Conservation (phyloP, 2,113 vertebrate species). For the Sprattus sprattus region DNA sequence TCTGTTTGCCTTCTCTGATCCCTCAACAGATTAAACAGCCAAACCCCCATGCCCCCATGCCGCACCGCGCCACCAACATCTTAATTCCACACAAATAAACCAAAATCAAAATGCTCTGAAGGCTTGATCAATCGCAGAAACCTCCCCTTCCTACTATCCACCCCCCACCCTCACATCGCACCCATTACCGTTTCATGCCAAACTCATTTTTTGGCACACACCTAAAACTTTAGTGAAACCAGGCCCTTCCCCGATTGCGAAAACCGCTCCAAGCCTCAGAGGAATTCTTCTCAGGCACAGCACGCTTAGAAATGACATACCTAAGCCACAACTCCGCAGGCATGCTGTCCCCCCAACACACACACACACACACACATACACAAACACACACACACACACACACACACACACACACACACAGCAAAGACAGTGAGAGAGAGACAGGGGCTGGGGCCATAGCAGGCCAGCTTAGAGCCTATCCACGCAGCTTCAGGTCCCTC, state of each 20-base stretch:
- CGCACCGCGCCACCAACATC: not conserved
- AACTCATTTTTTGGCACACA: not conserved
- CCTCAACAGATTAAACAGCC: not conserved
- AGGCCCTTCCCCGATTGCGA: not conserved
- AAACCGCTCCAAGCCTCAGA: not conserved
- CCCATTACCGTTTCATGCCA: not conserved
- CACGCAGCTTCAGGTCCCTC: not conserved
- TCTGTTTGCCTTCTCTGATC: not conserved
- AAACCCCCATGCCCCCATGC: not conserved
- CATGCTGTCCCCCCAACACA: not conserved
- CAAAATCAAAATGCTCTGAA: not conserved
- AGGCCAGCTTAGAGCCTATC: not conserved
- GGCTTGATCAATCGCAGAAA: not conserved
- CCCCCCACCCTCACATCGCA: not conserved
- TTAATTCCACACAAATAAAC: not conserved
- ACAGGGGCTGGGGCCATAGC: not conserved
- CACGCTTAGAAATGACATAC: slow-evolving; percentile 43
- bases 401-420: not conserved
- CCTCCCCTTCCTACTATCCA: not conserved
- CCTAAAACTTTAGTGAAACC: slow-evolving; percentile 5
- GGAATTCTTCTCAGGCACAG: slow-evolving; percentile 26
- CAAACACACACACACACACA: no score
- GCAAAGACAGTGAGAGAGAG: not conserved
- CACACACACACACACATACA: slow-evolving; percentile 17
- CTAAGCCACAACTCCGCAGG: slow-evolving; percentile 30